Evolutionary conservation across 2,113 vertebrate genomes (phyloP).

Genomic region (zebrafish (Danio rerio)): GRCz12tu NC_133195.1:38179501-38180000

Average conservation of each 20-base stretch:
- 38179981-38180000: slow-evolving; percentile 69
- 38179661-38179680: neutral
- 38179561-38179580: slow-evolving; percentile 51
- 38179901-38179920: slow-evolving; percentile 24
- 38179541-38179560: slow-evolving; percentile 29
- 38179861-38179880: slow-evolving; percentile 18
- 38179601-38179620: neutral
- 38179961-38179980: slow-evolving; percentile 62
- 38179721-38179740: neutral
- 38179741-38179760: neutral
- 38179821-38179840: slow-evolving; percentile 33
- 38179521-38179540: slow-evolving; percentile 43
- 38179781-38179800: neutral
- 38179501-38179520: slow-evolving; percentile 30
- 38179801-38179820: neutral
- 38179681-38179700: neutral
- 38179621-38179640: neutral
- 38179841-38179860: slow-evolving; percentile 39
- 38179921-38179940: slow-evolving; percentile 14
- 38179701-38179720: neutral
- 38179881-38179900: slow-evolving; percentile 27
- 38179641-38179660: neutral
- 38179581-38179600: slow-evolving; percentile 1
- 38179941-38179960: slow-evolving; percentile 64
- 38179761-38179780: neutral